Evolutionary conservation across 2,888 invertebrate species (phyloP).

Genomic region (Parochlus steinenii): DNA sequence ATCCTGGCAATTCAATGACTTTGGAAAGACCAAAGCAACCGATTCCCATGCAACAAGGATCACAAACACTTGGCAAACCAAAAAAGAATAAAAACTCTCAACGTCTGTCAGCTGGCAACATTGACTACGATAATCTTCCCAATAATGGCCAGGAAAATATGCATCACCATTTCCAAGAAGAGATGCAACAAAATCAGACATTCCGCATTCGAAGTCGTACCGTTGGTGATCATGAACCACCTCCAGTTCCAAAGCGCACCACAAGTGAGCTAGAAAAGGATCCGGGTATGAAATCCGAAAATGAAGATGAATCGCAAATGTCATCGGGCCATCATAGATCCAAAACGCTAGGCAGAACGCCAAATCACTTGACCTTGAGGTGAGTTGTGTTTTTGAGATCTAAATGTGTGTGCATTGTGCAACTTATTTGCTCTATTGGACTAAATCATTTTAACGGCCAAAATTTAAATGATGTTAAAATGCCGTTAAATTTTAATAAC

Average conservation of each 20-base stretch:
- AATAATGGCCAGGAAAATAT: slow-evolving; percentile 35
- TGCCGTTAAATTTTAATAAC: background rate
- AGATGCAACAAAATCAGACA: slow-evolving; percentile 34
- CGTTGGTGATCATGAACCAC: slow-evolving; percentile 53
- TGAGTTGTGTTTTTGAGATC: slow-evolving; percentile 21
- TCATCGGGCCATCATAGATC: slow-evolving; percentile 46
- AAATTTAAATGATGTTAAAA: background rate
- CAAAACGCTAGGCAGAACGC: slow-evolving; percentile 67
- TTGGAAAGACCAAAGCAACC: slow-evolving; percentile 47
- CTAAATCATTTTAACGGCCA: background rate
- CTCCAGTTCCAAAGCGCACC: slow-evolving; percentile 24
- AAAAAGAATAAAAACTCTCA: slow-evolving; percentile 60
- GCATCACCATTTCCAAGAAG: slow-evolving; percentile 33
- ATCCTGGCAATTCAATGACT: slow-evolving; percentile 36
- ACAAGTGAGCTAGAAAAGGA: slow-evolving; percentile 39
- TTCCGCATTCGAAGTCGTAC: slow-evolving; percentile 82
- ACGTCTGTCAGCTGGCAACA: slow-evolving; percentile 66
- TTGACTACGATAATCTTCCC: slow-evolving; percentile 67
- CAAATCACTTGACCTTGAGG: slow-evolving; percentile 83
- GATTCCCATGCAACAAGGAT: slow-evolving; percentile 40
- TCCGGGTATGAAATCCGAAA: slow-evolving; percentile 70
- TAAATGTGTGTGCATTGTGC: slow-evolving; percentile 7
- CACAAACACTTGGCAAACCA: slow-evolving; percentile 68
- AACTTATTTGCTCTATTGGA: background rate
- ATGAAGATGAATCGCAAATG: slow-evolving; percentile 64